These are phyloP conservation scores for Nibea albiflora DNA, from an alignment of 2,113 vertebrate genomes.

Conservation along the genomic window DNA sequence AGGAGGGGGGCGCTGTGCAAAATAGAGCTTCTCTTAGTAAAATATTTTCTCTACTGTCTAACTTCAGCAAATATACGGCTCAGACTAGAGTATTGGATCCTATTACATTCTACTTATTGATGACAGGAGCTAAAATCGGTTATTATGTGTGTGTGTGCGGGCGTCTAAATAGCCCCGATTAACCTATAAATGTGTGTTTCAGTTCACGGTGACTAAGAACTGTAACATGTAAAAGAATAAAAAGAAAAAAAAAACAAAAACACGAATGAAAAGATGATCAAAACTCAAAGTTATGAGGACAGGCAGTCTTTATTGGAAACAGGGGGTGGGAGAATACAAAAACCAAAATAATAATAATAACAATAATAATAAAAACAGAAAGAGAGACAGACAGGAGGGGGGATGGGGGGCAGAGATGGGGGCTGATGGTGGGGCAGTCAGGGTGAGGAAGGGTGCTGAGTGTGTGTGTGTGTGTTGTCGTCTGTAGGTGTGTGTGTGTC, in stretches of 20 bases:
- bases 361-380: slow-evolving; percentile 86
- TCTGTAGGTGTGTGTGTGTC: slow-evolving; percentile 40
- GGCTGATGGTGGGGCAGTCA: slow-evolving; percentile 59
- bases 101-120: slow-evolving; percentile 47
- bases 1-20: slow-evolving; percentile 67
- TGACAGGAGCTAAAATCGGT: slow-evolving; percentile 32
- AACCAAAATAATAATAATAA: slow-evolving; percentile 85
- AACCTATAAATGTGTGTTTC: slow-evolving; percentile 24
- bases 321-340: slow-evolving; percentile 82
- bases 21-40: slow-evolving; percentile 82
- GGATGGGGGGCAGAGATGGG: slow-evolving; percentile 53
- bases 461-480: slow-evolving; percentile 23
- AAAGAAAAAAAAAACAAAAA: slow-evolving; percentile 31
- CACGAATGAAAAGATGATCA: slow-evolving; percentile 84
- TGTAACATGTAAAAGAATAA: slow-evolving; percentile 38
- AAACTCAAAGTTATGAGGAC: slow-evolving; percentile 86
- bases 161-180: neutral
- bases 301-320: slow-evolving; percentile 89
- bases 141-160: slow-evolving; percentile 5
- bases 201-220: slow-evolving; percentile 47
- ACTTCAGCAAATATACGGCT: slow-evolving; percentile 74
- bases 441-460: slow-evolving; percentile 58
- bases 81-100: slow-evolving; percentile 57
- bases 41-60: slow-evolving; percentile 77
- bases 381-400: slow-evolving; percentile 75